These are phyloP conservation scores for Hexactinellida sp. DNA, from an alignment of 37 sponge, comb jelly and placozoan species.

Conservation along the genomic window DNA sequence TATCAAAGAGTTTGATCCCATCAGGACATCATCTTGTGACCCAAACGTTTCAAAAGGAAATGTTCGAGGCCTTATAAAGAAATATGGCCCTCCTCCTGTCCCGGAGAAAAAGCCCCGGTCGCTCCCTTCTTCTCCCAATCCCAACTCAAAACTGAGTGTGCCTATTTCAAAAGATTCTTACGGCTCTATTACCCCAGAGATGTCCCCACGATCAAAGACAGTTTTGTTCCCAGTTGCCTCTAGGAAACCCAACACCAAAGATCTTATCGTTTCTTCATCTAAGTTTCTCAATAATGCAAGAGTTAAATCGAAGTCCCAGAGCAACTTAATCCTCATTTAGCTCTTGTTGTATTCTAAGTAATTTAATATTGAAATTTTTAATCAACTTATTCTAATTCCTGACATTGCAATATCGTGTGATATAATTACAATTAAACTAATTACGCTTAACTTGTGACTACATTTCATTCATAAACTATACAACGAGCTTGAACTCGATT, in stretches of 20 bases:
- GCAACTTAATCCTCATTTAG: neutral
- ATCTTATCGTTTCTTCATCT: neutral
- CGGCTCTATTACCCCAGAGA: neutral
- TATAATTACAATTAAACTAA: neutral
- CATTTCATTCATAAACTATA: neutral
- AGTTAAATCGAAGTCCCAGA: neutral
- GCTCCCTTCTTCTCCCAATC: neutral
- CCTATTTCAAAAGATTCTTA: neutral
- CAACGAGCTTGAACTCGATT: neutral
- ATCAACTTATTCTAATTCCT: too few relatives aligned
- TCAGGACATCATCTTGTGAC: neutral
- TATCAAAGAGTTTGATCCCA: neutral
- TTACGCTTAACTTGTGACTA: neutral
- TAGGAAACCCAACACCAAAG: neutral
- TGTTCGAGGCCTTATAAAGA: neutral
- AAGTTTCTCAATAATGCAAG: neutral
- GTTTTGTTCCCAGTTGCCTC: neutral
- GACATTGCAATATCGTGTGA: too few relatives aligned
- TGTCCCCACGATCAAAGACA: neutral
- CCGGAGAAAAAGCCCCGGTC: neutral
- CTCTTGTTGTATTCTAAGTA: too few relatives aligned
- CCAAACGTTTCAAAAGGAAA: neutral
- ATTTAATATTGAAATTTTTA: too few relatives aligned
- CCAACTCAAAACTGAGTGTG: neutral
- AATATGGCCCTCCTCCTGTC: neutral